Evolutionary conservation across 2,113 vertebrate genomes (phyloP), one percentile per base, ranked within the genome.

Genomic region (Podiceps cristatus): DNA sequence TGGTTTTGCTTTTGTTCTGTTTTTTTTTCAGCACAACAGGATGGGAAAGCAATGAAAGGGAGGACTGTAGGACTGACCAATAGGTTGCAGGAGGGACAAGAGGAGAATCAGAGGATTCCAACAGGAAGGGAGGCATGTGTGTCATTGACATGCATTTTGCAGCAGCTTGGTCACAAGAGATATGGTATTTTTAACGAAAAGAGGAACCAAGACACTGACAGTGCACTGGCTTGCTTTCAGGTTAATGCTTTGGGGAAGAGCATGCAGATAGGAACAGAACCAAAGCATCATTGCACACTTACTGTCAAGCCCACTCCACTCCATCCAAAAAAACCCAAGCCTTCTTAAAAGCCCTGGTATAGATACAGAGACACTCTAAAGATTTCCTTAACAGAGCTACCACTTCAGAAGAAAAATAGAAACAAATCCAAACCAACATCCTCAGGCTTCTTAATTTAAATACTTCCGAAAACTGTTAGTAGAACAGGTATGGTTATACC

Each of bases 91-190:
- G 19, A 68, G 17, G 17, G 24, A 80, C 37, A 59, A 58, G 49
- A 29, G 56, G 7, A 88, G 35, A 68, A 74, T 49, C n/a, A 27
- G 53, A 77, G 33, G 52, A 60, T 33, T 63, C 15, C 1, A 1
- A 22, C 2, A 63, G 22, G 29, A 49, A 82, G 31, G 28, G 35
- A 64, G 13, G 13, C 19, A 44, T 64, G 22, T 0, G 0, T 11
- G 18, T 35, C n/a, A 29, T 20, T 25, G 68, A 55, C 3, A 1
- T 16, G 19, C 17, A 42, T 60, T 77, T 52, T 64, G 55, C 24
- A 52, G 17, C 40, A 55, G 40, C 25, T 42, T 67, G 7, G n/a
- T 76, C 68, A 19, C 49, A 84, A 44, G 53, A 40, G 40, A 40
- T 11, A 11, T 10, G 11, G 68, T 20, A 5, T 50, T 69, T 40